A percentile compares a stretch with the other conserved stretches of the same genome.
Conservation (phyloP, 2,888 invertebrate species). For the Nymphalis c-album region DNA sequence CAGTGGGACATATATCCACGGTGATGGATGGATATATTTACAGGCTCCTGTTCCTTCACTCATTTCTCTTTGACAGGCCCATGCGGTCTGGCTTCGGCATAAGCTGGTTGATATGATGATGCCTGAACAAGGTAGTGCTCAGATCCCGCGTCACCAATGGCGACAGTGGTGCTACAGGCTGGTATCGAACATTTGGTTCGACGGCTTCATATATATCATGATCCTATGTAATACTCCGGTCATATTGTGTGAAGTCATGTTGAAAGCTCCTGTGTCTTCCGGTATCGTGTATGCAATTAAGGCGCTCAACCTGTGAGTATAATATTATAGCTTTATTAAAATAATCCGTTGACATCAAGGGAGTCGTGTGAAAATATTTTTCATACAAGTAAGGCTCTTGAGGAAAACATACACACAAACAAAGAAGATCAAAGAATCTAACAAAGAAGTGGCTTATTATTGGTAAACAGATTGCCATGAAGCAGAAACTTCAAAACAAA, state of each 20-base stretch:
- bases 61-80: conserved; percentile 45
- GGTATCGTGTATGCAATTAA: conserved; percentile 55
- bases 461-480: no score
- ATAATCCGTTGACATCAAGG: no score
- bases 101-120: conserved; percentile 68
- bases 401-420: no score
- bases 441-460: no score
- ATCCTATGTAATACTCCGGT: conserved; percentile 72
- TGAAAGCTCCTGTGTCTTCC: conserved; percentile 48
- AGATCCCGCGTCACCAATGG: conserved; percentile 60
- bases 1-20: no score
- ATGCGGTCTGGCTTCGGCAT: conserved; percentile 70
- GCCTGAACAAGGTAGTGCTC: conserved; percentile 55
- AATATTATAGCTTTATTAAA: no score
- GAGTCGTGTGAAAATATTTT: no score
- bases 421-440: no score
- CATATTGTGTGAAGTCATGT: conserved; percentile 64
- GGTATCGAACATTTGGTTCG: conserved; percentile 68
- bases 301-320: conserved; percentile 65
- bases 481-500: no score
- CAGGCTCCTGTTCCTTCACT: neutral
- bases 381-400: no score
- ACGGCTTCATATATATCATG: conserved; percentile 67
- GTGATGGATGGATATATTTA: neutral
- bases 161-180: conserved; percentile 63